Evolutionary conservation across 1,140 invertebrate species (phyloP).

Genomic region (Drosophila melanogaster): DNA sequence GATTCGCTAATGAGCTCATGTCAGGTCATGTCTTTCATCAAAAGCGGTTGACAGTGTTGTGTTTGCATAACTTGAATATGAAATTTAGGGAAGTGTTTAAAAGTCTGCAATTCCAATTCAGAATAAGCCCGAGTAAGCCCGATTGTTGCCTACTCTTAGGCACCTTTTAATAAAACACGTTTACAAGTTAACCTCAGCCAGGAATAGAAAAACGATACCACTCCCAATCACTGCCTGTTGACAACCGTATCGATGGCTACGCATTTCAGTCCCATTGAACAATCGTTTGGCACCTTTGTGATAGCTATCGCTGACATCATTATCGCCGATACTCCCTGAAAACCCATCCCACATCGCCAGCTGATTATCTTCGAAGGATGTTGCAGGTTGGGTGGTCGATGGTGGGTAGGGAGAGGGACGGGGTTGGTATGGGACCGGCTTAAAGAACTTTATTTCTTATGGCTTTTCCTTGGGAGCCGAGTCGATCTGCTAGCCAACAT

Average conservation of each 20-base stretch:
- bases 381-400: no score
- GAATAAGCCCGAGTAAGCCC: no score
- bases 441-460: slow-evolving; percentile 72
- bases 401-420: background rate
- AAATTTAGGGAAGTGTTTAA: no score
- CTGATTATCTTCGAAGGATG: slow-evolving; percentile 55
- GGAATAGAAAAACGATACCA: background rate
- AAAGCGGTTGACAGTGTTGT: no score
- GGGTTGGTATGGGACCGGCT: slow-evolving; percentile 28
- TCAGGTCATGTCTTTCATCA: slow-evolving; percentile 51
- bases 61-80: no score
- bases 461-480: slow-evolving; percentile 27
- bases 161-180: background rate
- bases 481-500: slow-evolving; percentile 65
- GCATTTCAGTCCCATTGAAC: slow-evolving; percentile 57
- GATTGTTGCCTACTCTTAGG: no score
- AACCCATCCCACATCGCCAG: slow-evolving; percentile 38
- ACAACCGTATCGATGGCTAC: slow-evolving; percentile 51
- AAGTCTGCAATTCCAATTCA: no score
- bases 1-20: slow-evolving; percentile 63
- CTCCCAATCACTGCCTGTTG: slow-evolving; percentile 14
- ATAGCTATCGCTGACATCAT: slow-evolving; percentile 72
- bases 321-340: slow-evolving; percentile 52
- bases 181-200: background rate
- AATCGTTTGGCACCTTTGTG: slow-evolving; percentile 71